Conservation (phyloP, 2,113 vertebrate genomes). For the Opisthocomus hoazin region DNA sequence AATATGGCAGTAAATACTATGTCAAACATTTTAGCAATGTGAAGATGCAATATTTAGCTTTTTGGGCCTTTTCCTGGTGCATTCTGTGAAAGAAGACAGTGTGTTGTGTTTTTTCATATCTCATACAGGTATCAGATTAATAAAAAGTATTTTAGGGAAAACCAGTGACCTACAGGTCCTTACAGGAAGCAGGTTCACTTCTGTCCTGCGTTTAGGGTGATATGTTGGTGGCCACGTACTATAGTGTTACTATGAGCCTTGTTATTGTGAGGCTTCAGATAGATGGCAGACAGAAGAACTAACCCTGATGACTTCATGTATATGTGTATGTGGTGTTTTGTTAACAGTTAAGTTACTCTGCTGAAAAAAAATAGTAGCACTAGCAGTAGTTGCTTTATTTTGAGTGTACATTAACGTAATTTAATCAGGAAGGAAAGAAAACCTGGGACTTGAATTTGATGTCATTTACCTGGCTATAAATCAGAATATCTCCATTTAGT, state of each 20-base stretch:
- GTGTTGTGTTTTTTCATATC: neutral
- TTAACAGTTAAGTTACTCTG: neutral
- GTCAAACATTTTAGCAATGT: neutral
- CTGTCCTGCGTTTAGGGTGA: neutral
- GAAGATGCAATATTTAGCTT: neutral
- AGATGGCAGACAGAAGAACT: neutral
- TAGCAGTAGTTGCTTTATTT: constrained; percentile 16
- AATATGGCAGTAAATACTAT: neutral
- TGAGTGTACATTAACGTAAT: constrained; percentile 34
- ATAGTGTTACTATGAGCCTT: neutral
- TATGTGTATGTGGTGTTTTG: neutral
- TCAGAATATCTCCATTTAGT: neutral
- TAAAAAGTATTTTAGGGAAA: neutral
- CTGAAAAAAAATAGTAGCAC: neutral
- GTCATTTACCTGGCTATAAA: constrained; percentile 45
- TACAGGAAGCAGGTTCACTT: neutral
- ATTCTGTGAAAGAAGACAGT: accelerated
- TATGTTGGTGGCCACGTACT: neutral
- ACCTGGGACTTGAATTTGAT: constrained; percentile 22
- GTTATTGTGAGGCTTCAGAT: neutral
- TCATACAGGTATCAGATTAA: neutral
- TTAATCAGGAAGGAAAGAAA: constrained; percentile 61
- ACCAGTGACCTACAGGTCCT: neutral
- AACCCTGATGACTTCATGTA: neutral
- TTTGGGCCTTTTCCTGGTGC: neutral